Percentiles rank a stretch among this genome's conserved stretches.
Conservation (phyloP, 2,888 invertebrate genomes). For the Taphrorychus bicolor region DNA sequence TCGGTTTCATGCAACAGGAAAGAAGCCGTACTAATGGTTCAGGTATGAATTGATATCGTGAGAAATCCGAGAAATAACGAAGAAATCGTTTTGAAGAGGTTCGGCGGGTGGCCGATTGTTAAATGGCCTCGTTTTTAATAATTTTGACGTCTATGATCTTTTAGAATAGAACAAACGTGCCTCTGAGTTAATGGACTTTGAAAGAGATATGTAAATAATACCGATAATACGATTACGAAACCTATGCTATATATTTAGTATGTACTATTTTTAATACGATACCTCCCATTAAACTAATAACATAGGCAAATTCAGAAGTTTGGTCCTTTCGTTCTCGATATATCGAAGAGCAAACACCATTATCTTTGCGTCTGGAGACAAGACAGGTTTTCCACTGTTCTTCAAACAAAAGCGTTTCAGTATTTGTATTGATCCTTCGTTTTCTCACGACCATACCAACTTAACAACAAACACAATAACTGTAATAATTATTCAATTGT, state of each 20-base stretch:
- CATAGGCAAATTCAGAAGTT: slow-evolving; percentile 18
- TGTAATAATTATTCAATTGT: slow-evolving; percentile 39
- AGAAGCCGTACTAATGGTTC: slow-evolving; percentile 45
- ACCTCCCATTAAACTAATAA: no score
- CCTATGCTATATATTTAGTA: no score
- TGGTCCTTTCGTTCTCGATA: slow-evolving; percentile 42
- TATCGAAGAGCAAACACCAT: slow-evolving; percentile 56
- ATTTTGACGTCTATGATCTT: no score
- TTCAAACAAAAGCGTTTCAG: slow-evolving; percentile 52
- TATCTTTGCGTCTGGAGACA: slow-evolving; percentile 53
- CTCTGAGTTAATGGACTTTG: background rate
- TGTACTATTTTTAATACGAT: no score
- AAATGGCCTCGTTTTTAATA: background rate
- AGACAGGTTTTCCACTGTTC: slow-evolving; percentile 52
- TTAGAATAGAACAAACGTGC: no score
- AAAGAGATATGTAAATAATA: no score
- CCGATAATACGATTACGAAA: no score
- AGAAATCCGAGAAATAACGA: slow-evolving; percentile 42
- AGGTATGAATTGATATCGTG: slow-evolving; percentile 46
- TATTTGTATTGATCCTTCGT: slow-evolving; percentile 55
- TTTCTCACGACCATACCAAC: slow-evolving; percentile 41
- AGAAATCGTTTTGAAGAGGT: slow-evolving; percentile 20
- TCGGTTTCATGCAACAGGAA: slow-evolving; percentile 45
- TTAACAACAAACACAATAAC: slow-evolving; percentile 40
- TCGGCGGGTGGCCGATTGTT: slow-evolving; percentile 22